These are phyloP conservation scores for Paralvinella palmiformis DNA, from an alignment of 1,140 invertebrate species.

Conservation along the genomic window DNA sequence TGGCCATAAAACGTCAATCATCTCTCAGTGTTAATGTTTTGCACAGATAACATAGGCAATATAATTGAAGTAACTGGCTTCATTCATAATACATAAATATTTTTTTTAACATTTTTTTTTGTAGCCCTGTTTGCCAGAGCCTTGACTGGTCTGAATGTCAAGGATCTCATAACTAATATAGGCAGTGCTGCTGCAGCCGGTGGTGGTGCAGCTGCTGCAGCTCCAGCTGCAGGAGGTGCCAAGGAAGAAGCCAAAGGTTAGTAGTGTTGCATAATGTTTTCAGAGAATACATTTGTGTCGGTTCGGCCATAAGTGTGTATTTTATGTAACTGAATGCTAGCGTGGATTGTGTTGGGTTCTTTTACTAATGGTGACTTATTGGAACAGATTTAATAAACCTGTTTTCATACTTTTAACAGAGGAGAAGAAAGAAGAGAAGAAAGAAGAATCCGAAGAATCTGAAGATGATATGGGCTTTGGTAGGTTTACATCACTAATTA, in stretches of 20 bases:
- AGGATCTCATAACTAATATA: conserved; percentile 90
- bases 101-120: conserved; percentile 17
- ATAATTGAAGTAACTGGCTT: not conserved
- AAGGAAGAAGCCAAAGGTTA: conserved; percentile 19
- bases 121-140: conserved; percentile 89
- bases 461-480: conserved; percentile 93
- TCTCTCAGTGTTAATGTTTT: not conserved
- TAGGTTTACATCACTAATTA: too few relatives aligned
- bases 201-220: conserved; percentile 65
- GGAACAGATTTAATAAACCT: not conserved
- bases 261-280: not conserved
- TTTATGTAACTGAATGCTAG: not conserved
- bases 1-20: not conserved
- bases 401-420: conserved; percentile 57
- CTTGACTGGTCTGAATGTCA: conserved; percentile 88
- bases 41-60: not conserved
- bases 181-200: conserved; percentile 84
- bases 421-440: conserved; percentile 76
- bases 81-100: not conserved
- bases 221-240: conserved; percentile 55
- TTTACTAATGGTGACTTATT: not conserved
- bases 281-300: not conserved
- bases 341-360: conserved; percentile 3
- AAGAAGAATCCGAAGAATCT: conserved; percentile 69
- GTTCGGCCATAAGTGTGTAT: not conserved